Percentiles rank a stretch among this genome's conserved stretches.
Conservation (phyloP, 2,888 invertebrate species). For the Lissocephala sabroskyi region DNA sequence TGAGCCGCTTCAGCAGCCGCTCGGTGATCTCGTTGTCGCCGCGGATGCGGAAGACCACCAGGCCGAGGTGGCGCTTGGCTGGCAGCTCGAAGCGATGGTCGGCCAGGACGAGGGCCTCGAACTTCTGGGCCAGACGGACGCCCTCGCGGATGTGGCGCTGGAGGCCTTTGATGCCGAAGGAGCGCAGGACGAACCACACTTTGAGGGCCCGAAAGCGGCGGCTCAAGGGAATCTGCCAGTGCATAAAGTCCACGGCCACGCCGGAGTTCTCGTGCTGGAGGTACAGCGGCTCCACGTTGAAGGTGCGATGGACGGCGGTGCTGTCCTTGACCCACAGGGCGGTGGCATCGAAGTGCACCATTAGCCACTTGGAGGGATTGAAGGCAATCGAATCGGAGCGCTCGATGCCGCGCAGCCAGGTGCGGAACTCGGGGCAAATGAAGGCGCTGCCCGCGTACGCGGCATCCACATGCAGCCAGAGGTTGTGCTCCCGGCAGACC, state of each 20-base stretch:
- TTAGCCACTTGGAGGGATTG: conserved; percentile 98
- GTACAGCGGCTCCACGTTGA: conserved; percentile 98
- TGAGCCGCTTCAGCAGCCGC: conserved; percentile 87
- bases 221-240: conserved; percentile 97
- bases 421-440: conserved; percentile 95
- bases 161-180: conserved; percentile 90
- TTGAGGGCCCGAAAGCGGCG: conserved; percentile 94
- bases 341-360: conserved; percentile 99
- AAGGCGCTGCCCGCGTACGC: conserved; percentile 98
- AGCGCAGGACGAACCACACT: conserved; percentile 97
- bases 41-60: conserved; percentile 92
- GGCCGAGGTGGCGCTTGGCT: conserved; percentile 84
- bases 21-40: conserved; percentile 93
- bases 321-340: conserved; percentile 99
- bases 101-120: conserved; percentile 87
- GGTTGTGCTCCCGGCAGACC: conserved; percentile 82
- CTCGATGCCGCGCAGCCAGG: conserved; percentile 92
- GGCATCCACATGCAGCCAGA: conserved; percentile 98
- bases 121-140: conserved; percentile 90
- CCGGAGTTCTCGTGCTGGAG: conserved; percentile 98
- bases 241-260: conserved; percentile 97
- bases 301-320: conserved; percentile 93
- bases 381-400: conserved; percentile 96
- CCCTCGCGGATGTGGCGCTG: conserved; percentile 95
- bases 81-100: conserved; percentile 94